Evolutionary conservation across 2,888 invertebrate species (phyloP).

Genomic region (Hirtodrosophila duncani): DNA sequence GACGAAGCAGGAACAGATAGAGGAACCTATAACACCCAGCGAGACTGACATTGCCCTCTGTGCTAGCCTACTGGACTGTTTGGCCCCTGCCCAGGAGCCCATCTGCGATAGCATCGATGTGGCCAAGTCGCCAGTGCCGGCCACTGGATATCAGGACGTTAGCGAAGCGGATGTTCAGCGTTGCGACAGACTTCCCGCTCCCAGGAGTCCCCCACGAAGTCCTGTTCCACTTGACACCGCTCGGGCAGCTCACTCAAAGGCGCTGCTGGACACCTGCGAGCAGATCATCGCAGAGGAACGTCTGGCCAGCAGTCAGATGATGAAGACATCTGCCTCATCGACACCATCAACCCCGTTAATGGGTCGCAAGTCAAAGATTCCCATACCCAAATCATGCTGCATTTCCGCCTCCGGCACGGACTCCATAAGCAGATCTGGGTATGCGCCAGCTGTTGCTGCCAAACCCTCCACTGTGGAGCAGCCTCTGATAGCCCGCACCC

Average conservation of each 20-base stretch:
- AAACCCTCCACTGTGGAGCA: slow-evolving; percentile 41
- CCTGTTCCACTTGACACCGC: too few relatives aligned
- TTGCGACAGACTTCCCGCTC: slow-evolving; percentile 34
- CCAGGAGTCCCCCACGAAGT: slow-evolving; percentile 61
- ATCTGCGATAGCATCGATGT: slow-evolving; percentile 59
- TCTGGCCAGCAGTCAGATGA: slow-evolving; percentile 62
- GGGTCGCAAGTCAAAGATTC: slow-evolving; percentile 66
- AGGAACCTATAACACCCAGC: slow-evolving; percentile 20
- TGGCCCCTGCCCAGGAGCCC: slow-evolving; percentile 57
- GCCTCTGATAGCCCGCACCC: slow-evolving; percentile 72
- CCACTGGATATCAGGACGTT: slow-evolving; percentile 59
- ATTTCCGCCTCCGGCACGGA: slow-evolving; percentile 61
- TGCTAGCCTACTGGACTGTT: slow-evolving; percentile 49
- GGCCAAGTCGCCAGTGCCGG: slow-evolving; percentile 40
- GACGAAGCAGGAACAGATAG: neutral
- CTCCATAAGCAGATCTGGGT: slow-evolving; percentile 62
- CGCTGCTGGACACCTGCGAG: slow-evolving; percentile 71
- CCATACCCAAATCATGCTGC: slow-evolving; percentile 62
- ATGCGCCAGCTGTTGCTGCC: slow-evolving; percentile 23
- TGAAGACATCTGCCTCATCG: slow-evolving; percentile 36
- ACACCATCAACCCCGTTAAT: slow-evolving; percentile 54
- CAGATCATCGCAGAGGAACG: slow-evolving; percentile 74
- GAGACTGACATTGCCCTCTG: slow-evolving; percentile 60
- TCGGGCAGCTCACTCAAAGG: slow-evolving; percentile 71
- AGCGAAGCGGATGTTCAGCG: slow-evolving; percentile 48